Base-by-base conservation (phyloP, 2,797 vertebrate genomes). In the Hydrolagus colliei region DNA sequence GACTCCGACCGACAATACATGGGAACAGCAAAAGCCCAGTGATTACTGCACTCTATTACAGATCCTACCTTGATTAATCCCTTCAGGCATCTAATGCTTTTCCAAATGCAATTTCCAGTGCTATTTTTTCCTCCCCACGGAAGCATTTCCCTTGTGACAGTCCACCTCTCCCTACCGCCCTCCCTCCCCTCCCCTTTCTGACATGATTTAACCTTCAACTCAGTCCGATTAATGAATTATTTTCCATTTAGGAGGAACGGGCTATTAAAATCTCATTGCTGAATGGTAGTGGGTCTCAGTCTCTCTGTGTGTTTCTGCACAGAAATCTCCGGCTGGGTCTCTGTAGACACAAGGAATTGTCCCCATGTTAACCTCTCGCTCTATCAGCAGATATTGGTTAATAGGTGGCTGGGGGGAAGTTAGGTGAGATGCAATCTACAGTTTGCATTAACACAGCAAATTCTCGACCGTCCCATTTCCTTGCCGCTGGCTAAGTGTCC, bases 1-100 rank as follows among this genome's bases (percentile, higher is more conserved):
- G 27, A 27, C 27, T 27, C 27, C 27, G 1, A 27, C 27, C 27
- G 27, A 1, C 27, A 27, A 27, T 27, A 27, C 27, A 27, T 27
- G 27, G 27, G 27, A 82, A 88, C 63, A 73, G 73, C 86, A 86
- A 86, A 86, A 84, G 85, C 63, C 8, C 78, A 84, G 87, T 86
- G 87, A 87, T 88, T 76, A 86, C 87, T 86, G 82, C 68, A 72
- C 86, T 87, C 87, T 85, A 87, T 86, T 87, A 88, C 72, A 16
- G 12, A 87, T 87, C 35, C 77, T 79, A 79, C 12, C 41, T 85
- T 86, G 86, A 86, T 86, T 86, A 85, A 86, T 87, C 86, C 86
- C 87, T 87, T 86, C 22, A 41, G 67, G 85, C 79, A 77, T 27
- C 27, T 73, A 85, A 68, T 73, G 86, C 86, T 86, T 86, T 65